Base-by-base conservation (phyloP, 2,888 invertebrate genomes). In the Heliconius erato region DNA sequence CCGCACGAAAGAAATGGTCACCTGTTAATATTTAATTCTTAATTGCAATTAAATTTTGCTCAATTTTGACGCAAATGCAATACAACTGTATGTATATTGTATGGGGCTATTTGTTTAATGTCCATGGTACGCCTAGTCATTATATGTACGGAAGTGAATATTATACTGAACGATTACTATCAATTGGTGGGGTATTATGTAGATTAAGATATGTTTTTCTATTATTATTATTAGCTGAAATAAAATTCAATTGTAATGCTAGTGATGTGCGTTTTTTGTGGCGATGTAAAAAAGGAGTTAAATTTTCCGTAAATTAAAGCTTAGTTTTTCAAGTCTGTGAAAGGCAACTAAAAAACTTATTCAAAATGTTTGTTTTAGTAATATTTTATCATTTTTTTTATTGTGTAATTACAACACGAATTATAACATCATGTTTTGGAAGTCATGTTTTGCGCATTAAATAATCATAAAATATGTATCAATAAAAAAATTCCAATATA, bases 41-140 rank as follows among this genome's bases (percentile, higher is more conserved):
- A 59, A 59, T 59, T 59, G 59, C 23, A 59, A 59, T 59, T n/a
- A 0, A 59, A 59, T 23, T 16, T 59, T 19, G 23, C 59, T 19
- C 9, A 59, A 59, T 59, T 59, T n/a, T 59, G 59, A 16, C 6
- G 28, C 67, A 28, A 67, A 67, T 26, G 26, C 14, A 23, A 69
- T 72, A 72, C 71, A 71, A 40, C 40, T 71, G 71, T 71, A 72
- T 72, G 40, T 72, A 12, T 44, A 32, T 84, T 72, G n/a, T 44
- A 32, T 84, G 84, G 88, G 84, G 81, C 81, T 89, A 91, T 90
- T 91, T 91, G 89, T 92, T 91, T 92, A 92, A 91, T 93, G 93
- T 94, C 92, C 94, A 94, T 90, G 94, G 93, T 94, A 94, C 91
- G 91, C 93, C 95, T 95, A 95, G 95, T 95, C 95, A 95, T 95